phyloP scores from a whole-genome alignment of 2,113 vertebrate genomes.

The Canis aureus region DNA sequence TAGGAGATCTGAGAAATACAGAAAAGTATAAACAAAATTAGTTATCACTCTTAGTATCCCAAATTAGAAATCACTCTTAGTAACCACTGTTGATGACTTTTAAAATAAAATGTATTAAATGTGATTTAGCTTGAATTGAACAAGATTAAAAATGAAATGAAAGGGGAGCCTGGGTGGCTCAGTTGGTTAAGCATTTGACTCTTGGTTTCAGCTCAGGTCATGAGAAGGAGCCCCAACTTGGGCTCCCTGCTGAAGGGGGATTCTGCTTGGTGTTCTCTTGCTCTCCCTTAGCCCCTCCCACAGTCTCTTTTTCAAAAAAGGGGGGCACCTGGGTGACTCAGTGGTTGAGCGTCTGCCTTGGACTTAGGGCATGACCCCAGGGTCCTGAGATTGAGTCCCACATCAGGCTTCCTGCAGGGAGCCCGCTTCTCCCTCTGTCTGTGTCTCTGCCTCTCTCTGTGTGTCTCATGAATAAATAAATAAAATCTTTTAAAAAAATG shows the following conservation, averaged over 20 bases:
- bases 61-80: neutral
- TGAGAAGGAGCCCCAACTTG: neutral
- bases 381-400: too few species aligned
- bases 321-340: too few species aligned
- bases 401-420: too few species aligned
- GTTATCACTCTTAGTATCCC: neutral
- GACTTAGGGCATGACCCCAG: too few species aligned
- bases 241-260: neutral
- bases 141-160: neutral
- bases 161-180: neutral
- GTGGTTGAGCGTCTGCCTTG: too few species aligned
- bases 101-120: neutral
- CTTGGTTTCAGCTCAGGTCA: neutral
- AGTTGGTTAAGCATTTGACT: neutral
- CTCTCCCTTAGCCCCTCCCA: neutral
- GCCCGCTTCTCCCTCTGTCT: too few species aligned
- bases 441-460: neutral
- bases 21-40: neutral
- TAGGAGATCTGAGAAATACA: constrained; percentile 38
- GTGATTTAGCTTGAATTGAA: neutral
- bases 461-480: too few species aligned
- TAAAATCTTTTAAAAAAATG: neutral
- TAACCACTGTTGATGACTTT: neutral
- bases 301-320: too few species aligned
- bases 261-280: neutral